Conservation (phyloP, 1,140 invertebrate species). For the Tigriopus japonicus region DNA sequence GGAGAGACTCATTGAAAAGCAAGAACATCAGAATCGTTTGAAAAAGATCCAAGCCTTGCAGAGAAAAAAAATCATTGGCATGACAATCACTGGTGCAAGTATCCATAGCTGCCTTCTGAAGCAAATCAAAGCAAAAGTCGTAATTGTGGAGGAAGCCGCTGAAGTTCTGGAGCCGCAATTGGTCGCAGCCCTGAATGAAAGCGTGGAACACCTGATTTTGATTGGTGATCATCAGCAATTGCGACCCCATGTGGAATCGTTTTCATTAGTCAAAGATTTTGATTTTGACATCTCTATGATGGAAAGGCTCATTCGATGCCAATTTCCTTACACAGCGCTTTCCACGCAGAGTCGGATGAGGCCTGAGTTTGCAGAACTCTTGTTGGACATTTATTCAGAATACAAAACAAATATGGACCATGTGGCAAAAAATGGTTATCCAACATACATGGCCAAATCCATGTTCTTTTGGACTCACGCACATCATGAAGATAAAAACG, state of each 20-base stretch:
- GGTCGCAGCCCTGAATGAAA: slow-evolving; percentile 41
- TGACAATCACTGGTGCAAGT: slow-evolving; percentile 58
- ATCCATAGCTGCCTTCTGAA: slow-evolving; percentile 39
- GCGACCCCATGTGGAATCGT: slow-evolving; percentile 40
- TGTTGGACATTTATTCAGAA: slow-evolving; percentile 18
- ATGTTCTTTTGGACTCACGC: slow-evolving; percentile 18
- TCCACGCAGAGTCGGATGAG: slow-evolving; percentile 19
- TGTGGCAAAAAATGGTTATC: slow-evolving; percentile 11
- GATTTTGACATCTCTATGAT: slow-evolving; percentile 49
- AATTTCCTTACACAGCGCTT: slow-evolving; percentile 23
- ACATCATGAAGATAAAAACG: slow-evolving; percentile 4
- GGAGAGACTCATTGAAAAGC: background rate
- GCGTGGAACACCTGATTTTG: slow-evolving; percentile 57
- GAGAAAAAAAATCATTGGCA: slow-evolving; percentile 35
- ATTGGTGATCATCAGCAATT: slow-evolving; percentile 64
- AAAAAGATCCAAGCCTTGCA: no score
- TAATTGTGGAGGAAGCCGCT: slow-evolving; percentile 68
- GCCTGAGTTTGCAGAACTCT: slow-evolving; percentile 16
- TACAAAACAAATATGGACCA: slow-evolving; percentile 15
- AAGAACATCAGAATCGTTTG: no score
- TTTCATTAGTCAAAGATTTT: slow-evolving; percentile 35
- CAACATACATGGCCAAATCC: slow-evolving; percentile 15
- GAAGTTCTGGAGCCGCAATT: slow-evolving; percentile 61
- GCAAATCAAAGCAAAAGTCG: slow-evolving; percentile 37
- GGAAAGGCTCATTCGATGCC: slow-evolving; percentile 43